Base-by-base conservation (phyloP, 2,797 vertebrate species). In the Enteromius mattozi region DNA sequence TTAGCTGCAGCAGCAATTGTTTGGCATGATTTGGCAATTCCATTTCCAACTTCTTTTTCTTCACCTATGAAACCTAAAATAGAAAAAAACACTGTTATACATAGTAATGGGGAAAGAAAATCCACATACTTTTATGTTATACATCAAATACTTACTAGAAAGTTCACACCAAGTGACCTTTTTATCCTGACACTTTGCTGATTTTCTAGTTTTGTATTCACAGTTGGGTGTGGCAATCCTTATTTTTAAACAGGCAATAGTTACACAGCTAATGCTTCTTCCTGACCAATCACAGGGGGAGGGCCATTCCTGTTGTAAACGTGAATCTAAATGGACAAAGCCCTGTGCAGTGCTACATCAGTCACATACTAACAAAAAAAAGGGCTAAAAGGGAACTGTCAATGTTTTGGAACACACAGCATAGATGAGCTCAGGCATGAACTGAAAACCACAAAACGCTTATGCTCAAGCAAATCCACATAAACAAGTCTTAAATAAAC, bases 21-120 rank as follows among this genome's bases (percentile, higher is more conserved):
- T 96, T 97, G 83, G 96, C 96, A 93, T 97, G 96, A 95, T 96
- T 97, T 95, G 96, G 96, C 94, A 97, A 93, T 94, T 97, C 96
- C 96, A 97, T 97, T 92, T 96, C 95, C 91, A 94, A 94, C 94
- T 94, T 94, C 91, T 94, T 92, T 93, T 94, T 93, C 93, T 94
- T 91, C 93, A 93, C 94, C 91, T 88, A 89, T 90, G 95, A 93
- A 96, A 95, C 96, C 97, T 88, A 30, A 92, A 86, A 27, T 12
- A 91, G 66, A n/a, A 63, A 66, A 1, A 80, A 63, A 80, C 2
- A 27, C 0, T 13, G 42, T 82, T 42, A 69, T 16, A 2, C 65
- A 71, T 16, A 45, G 24, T 16, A 33, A 81, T 37, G 42, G 2
- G 37, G n/a, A 4, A 35, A 45, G 35, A 10, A 19, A 63, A 35